phyloP scores from a whole-genome alignment of 2,113 vertebrate species.

The Tetrax tetrax region DNA sequence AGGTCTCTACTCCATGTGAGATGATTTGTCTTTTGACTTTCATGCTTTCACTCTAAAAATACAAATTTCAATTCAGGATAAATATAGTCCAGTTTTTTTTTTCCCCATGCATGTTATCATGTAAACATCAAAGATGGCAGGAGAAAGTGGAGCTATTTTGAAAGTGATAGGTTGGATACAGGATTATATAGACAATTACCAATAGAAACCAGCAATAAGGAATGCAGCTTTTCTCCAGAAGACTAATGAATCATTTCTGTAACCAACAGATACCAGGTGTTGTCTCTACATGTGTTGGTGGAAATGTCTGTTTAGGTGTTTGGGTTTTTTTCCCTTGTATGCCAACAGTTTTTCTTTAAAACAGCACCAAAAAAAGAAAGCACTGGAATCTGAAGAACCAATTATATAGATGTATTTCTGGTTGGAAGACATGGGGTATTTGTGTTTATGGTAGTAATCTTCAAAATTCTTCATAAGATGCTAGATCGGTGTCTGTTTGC shows the following conservation, averaged over 20 bases:
- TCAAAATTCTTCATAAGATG: neutral
- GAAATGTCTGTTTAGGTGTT: neutral
- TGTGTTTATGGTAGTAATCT: neutral
- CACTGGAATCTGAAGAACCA: neutral
- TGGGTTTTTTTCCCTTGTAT: accelerated
- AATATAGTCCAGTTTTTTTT: neutral
- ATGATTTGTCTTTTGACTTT: constrained; percentile 28
- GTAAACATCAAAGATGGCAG: neutral
- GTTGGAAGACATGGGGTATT: neutral
- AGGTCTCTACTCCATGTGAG: neutral
- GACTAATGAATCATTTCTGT: neutral
- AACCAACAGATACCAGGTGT: neutral
- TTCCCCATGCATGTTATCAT: neutral
- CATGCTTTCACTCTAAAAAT: neutral
- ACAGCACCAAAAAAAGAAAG: neutral
- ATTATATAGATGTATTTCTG: neutral
- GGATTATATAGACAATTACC: neutral
- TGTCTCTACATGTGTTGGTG: neutral
- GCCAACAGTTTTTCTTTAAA: neutral
- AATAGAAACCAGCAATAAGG: neutral
- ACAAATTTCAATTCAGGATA: neutral
- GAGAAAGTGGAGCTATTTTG: neutral
- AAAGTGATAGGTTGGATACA: neutral
- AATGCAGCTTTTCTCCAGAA: neutral
- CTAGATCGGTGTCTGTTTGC: neutral